A percentile compares a stretch with the other conserved stretches of the same genome.
phyloP scores from a whole-genome alignment of 2,113 vertebrate genomes.

The Fukomys damarensis region DNA sequence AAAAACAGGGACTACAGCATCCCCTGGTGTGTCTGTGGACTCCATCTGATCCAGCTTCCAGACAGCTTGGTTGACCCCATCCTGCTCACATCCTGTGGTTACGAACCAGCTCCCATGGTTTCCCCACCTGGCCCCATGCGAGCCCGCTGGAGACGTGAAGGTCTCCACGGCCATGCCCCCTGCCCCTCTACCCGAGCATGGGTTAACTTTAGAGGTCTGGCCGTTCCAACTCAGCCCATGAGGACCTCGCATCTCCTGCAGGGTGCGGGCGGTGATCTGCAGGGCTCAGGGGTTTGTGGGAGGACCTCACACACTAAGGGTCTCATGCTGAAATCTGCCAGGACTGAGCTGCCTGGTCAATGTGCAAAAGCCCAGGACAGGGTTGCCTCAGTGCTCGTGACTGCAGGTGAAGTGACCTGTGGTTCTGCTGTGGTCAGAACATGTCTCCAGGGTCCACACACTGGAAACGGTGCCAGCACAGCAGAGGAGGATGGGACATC shows the following conservation, averaged over 20 bases:
- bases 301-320: not conserved
- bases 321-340: not conserved
- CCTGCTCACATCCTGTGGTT: too few species aligned
- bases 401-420: not conserved
- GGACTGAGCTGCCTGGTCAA: not conserved
- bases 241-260: too few species aligned
- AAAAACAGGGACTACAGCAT: fast-evolving
- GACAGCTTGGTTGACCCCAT: fast-evolving
- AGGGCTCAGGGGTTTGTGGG: not conserved
- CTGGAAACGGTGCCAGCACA: not conserved
- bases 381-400: not conserved
- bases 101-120: not conserved
- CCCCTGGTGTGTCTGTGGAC: not conserved
- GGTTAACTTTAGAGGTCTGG: not conserved
- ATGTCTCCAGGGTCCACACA: not conserved
- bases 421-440: not conserved
- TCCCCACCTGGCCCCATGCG: not conserved
- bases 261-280: not conserved
- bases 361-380: not conserved
- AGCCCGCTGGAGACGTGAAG: fast-evolving
- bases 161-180: fast-evolving
- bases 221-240: not conserved
- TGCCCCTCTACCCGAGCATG: not conserved
- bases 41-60: fast-evolving
- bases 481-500: not conserved